Conservation (phyloP, 2,888 invertebrate species). For the Monoplex corrugatus region DNA sequence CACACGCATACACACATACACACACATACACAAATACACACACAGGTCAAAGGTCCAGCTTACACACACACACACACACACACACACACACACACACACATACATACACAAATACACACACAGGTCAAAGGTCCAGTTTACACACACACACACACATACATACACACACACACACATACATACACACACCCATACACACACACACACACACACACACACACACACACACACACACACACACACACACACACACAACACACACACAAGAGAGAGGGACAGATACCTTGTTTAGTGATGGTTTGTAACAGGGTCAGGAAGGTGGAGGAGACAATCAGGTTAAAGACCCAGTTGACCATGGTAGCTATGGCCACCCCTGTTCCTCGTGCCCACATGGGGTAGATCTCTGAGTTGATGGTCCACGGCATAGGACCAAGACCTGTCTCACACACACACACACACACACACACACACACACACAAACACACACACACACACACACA, state of each 20-base stretch:
- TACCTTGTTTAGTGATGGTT: conserved; percentile 4
- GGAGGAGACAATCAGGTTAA: neutral
- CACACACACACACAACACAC: too few relatives aligned
- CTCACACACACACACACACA: too few relatives aligned
- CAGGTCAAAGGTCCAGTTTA: too few relatives aligned
- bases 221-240: too few relatives aligned
- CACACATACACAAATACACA: neutral
- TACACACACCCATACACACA: neutral
- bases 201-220: too few relatives aligned
- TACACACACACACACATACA: neutral
- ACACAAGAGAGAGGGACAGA: neutral
- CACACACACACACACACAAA: too few relatives aligned
- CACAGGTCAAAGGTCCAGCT: too few relatives aligned
- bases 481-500: too few relatives aligned
- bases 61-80: neutral
- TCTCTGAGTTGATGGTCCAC: conserved; percentile 4
- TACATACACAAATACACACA: neutral
- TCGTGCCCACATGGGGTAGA: conserved; percentile 14
- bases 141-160: neutral
- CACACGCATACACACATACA: neutral
- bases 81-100: neutral
- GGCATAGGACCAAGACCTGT: neutral
- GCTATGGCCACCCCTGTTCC: neutral
- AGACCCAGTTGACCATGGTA: conserved; percentile 10
- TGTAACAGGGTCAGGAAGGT: neutral